phyloP scores from a whole-genome alignment of 1,140 invertebrate species.

The Pseudomyrmex pallidus region DNA sequence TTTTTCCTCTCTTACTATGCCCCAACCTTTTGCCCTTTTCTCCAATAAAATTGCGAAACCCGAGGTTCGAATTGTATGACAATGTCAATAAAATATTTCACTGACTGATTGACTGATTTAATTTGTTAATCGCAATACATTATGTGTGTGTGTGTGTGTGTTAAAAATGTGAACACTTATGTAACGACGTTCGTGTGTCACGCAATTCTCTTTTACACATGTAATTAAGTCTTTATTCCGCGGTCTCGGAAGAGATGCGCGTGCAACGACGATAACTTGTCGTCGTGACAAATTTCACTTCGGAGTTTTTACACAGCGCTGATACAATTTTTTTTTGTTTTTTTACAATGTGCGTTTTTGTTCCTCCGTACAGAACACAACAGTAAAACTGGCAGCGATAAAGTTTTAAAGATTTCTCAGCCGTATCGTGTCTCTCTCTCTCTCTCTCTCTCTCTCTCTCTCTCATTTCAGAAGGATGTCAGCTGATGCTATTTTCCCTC shows the following conservation, averaged over 20 bases:
- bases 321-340: too few relatives aligned
- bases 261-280: too few relatives aligned
- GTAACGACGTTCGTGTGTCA: conserved; percentile 15
- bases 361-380: not conserved
- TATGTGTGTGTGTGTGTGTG: not conserved
- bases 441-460: too few relatives aligned
- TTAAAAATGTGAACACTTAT: conserved; percentile 51
- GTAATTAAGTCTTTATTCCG: not conserved
- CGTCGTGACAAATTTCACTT: not conserved
- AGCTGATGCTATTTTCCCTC: conserved; percentile 65
- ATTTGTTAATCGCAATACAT: conserved; percentile 19
- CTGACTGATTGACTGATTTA: not conserved
- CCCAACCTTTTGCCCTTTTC: not conserved
- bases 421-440: not conserved
- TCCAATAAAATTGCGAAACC: not conserved
- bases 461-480: conserved; percentile 56
- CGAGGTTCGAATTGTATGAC: not conserved
- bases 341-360: too few relatives aligned
- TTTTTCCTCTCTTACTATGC: not conserved
- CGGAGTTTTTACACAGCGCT: not conserved
- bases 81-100: conserved; percentile 1
- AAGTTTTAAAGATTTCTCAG: conserved; percentile 21
- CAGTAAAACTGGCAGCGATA: not conserved
- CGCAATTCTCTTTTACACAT: conserved; percentile 13
- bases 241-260: not conserved